Percentiles rank a stretch among this genome's conserved stretches.
These are phyloP conservation scores for Gallinago jamesoni DNA, from an alignment of 2,113 vertebrate genomes.

Conservation along the genomic window DNA sequence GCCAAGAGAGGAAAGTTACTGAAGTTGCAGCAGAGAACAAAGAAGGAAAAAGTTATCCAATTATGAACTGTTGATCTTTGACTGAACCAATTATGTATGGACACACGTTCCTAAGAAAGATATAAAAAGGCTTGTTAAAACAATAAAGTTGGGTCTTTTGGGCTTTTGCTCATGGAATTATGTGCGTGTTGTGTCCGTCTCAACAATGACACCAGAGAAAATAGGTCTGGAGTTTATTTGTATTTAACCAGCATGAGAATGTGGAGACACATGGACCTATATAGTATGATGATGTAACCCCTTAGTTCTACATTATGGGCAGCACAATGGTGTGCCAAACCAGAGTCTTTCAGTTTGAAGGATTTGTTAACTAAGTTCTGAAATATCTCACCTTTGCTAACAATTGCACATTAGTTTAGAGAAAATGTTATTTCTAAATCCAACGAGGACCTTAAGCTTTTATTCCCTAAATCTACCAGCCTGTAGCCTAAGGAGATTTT, in stretches of 20 bases:
- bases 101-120: no score
- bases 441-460: neutral
- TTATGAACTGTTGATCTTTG: no score
- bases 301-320: neutral
- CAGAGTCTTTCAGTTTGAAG: neutral
- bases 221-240: neutral
- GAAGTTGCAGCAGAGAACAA: no score
- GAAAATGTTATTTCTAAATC: neutral
- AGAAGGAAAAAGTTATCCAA: no score
- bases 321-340: neutral
- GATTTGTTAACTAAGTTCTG: neutral
- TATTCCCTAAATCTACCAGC: neutral
- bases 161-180: no score
- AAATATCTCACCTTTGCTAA: neutral
- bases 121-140: no score
- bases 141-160: no score
- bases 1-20: no score
- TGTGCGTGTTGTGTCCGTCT: no score
- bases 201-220: neutral
- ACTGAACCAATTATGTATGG: no score
- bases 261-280: neutral
- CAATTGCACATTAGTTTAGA: neutral
- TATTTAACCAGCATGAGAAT: neutral
- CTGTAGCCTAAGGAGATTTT: neutral
- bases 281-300: neutral